Conservation (phyloP, 2,888 invertebrate genomes). For the Apotomis turbidana region DNA sequence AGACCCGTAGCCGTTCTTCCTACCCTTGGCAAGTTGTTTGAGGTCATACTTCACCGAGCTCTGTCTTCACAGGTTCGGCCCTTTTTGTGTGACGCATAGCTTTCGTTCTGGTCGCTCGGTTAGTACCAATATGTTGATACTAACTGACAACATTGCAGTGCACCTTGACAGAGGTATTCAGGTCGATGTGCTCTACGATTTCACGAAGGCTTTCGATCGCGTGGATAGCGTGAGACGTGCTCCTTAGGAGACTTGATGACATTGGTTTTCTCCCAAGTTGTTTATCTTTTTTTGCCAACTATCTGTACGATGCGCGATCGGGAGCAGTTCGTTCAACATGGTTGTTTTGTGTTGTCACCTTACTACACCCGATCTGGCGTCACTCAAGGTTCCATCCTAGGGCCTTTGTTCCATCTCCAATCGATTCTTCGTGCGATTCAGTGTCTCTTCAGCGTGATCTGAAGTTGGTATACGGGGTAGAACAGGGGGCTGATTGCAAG, state of each 20-base stretch:
- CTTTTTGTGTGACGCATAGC: background rate
- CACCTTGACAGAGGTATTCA: slow-evolving; percentile 33
- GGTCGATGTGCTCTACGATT: slow-evolving; percentile 42
- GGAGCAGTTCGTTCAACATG: slow-evolving; percentile 31
- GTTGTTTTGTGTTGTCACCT: slow-evolving; percentile 19
- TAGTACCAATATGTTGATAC: slow-evolving; percentile 37
- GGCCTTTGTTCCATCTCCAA: slow-evolving; percentile 1
- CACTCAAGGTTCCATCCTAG: slow-evolving; percentile 35
- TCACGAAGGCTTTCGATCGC: slow-evolving; percentile 26
- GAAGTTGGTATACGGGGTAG: slow-evolving; percentile 6
- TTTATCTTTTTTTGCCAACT: slow-evolving; percentile 33
- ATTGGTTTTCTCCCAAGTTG: slow-evolving; percentile 40
- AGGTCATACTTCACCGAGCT: background rate
- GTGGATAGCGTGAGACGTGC: slow-evolving; percentile 10
- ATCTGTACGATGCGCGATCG: slow-evolving; percentile 22
- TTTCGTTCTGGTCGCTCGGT: slow-evolving; percentile 35
- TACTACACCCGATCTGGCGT: slow-evolving; percentile 41
- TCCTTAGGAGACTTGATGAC: slow-evolving; percentile 30
- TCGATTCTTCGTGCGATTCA: background rate
- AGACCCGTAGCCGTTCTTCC: no score
- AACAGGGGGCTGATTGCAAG: slow-evolving; percentile 5
- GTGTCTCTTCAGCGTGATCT: no score
- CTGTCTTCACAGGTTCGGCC: background rate
- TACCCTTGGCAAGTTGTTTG: no score
- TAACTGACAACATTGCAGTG: slow-evolving; percentile 35